Conservation (phyloP, 2,113 vertebrate species). For the Actenoides lindsayi region DNA sequence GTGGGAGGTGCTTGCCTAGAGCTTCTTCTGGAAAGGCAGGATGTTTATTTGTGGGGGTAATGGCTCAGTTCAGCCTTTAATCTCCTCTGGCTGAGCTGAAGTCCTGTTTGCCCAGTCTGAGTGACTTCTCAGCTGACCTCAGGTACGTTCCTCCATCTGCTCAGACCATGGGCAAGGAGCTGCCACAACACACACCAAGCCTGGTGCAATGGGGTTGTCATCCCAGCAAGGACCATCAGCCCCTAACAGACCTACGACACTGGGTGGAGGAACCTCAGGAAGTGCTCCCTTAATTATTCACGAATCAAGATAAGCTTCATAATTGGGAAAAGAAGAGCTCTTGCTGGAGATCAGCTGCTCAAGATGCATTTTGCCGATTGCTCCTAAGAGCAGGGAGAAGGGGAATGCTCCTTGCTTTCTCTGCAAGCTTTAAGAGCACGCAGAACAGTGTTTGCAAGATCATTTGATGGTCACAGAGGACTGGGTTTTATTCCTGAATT, state of each 20-base stretch:
- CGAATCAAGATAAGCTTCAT: not conserved
- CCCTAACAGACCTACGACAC: not conserved
- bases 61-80: not conserved
- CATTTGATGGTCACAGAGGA: slow-evolving; percentile 57
- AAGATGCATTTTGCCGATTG: not conserved
- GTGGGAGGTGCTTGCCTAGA: not conserved
- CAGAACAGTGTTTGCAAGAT: not conserved
- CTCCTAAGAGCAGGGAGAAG: not conserved
- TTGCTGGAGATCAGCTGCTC: not conserved
- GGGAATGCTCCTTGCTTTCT: not conserved
- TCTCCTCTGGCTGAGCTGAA: not conserved
- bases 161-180: not conserved
- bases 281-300: not conserved
- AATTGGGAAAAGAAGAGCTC: not conserved
- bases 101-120: not conserved
- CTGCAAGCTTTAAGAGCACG: not conserved
- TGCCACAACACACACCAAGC: not conserved
- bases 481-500: slow-evolving; percentile 45
- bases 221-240: not conserved
- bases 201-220: not conserved
- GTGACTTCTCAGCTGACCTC: too few species aligned
- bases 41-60: not conserved
- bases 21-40: not conserved
- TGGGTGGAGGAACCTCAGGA: not conserved
- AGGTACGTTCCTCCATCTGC: not conserved